Base-by-base conservation (phyloP, 2,888 invertebrate genomes). In the Diabrotica balteata region DNA sequence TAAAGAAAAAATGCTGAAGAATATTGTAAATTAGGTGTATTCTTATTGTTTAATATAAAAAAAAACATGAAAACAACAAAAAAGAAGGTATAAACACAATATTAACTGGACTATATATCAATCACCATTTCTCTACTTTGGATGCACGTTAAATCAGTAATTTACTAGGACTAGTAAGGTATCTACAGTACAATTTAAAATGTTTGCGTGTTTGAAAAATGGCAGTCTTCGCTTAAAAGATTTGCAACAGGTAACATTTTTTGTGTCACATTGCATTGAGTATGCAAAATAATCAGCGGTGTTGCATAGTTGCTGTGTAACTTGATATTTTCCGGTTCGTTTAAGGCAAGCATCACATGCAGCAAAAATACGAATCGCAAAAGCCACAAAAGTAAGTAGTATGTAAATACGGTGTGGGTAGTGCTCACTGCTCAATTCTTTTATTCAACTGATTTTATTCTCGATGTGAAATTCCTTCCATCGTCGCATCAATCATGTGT, bases 391-490 rank as follows among this genome's bases (percentile, higher is more conserved):
- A 67, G 69, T 69, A 72, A 68, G 68, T 69, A 70, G 68, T 73
- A 73, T 74, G 72, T 74, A 74, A 74, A 74, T 74, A 72, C 66
- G 61, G 71, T 70, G 76, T 77, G 75, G 76, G 76, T 72, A 73
- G 75, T 65, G 66, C 50, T 69, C 71, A 67, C 51, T 68, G 57
- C 52, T 63, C 67, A 61, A 69, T 71, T 70, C 69, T 76, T 74
- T 73, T 73, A 72, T 75, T 73, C 72, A 69, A 69, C 53, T 68
- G 73, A 77, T 77, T 77, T 76, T 75, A 77, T 76, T 77, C 73
- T 71, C 72, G 72, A 71, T 76, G 72, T 75, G 68, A 69, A 73
- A 76, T 74, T 75, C 74, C 70, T 75, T 72, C 7, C 55, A 57
- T 57, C 11, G 17, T 1, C 55, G 55, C 11, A 57, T 45, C 43